Conservation (phyloP, 2,113 vertebrate species). For the Cyprinodon variegatus region DNA sequence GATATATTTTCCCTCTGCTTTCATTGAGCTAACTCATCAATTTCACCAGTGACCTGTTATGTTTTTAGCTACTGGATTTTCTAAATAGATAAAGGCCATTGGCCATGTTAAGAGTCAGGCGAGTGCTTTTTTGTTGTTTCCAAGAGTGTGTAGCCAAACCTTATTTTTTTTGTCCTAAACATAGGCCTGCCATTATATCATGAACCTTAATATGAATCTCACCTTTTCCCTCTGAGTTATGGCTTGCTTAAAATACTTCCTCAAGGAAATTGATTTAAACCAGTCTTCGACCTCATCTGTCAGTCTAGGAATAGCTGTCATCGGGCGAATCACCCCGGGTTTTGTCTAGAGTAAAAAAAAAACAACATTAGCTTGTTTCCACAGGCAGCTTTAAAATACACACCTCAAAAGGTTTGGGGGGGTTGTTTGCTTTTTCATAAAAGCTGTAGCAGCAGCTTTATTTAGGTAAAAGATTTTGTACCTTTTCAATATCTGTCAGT, state of each 20-base stretch:
- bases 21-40: not conserved
- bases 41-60: not conserved
- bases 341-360: constrained; percentile 81
- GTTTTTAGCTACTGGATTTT: not conserved
- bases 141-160: no score
- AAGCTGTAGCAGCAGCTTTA: not conserved
- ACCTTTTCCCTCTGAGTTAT: constrained; percentile 80
- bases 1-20: not conserved
- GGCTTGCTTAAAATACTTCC: constrained; percentile 75
- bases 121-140: no score
- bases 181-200: not conserved
- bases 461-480: constrained; percentile 20
- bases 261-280: constrained; percentile 83
- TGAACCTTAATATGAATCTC: constrained; percentile 13
- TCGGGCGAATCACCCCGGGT: constrained; percentile 88
- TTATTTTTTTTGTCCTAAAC: no score
- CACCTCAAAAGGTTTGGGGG: not conserved
- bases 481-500: constrained; percentile 70
- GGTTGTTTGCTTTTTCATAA: not conserved
- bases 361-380: constrained; percentile 12
- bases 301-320: constrained; percentile 79
- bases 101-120: no score
- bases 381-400: not conserved
- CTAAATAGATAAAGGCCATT: not conserved
- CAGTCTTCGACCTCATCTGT: constrained; percentile 74